phyloP scores from a whole-genome alignment of 2,888 invertebrate genomes.

The Andrena camellia region DNA sequence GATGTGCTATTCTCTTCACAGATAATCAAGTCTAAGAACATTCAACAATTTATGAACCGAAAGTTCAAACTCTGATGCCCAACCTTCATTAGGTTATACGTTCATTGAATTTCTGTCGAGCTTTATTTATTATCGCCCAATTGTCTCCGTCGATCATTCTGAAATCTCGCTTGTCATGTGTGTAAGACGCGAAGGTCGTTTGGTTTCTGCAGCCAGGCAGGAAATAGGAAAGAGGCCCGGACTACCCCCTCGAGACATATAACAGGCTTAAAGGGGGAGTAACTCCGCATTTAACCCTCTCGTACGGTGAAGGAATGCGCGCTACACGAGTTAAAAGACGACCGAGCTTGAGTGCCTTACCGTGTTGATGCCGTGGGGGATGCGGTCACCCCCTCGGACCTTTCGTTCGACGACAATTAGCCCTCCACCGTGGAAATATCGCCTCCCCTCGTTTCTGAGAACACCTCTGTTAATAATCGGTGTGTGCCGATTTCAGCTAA shows the following conservation, averaged over 20 bases:
- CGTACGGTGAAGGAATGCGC: conserved; percentile 72
- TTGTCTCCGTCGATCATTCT: conserved; percentile 28
- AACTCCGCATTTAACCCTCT: conserved; percentile 76
- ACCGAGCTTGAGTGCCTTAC: conserved; percentile 83
- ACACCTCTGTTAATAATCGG: conserved; percentile 66
- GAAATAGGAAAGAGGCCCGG: conserved; percentile 67
- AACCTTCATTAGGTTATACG: neutral
- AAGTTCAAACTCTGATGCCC: neutral
- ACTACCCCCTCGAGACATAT: conserved; percentile 74
- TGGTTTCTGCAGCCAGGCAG: conserved; percentile 67
- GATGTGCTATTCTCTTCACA: too few species aligned
- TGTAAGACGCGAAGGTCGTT: conserved; percentile 68
- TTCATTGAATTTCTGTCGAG: neutral
- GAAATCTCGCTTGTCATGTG: conserved; percentile 57
- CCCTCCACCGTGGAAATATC: conserved; percentile 67
- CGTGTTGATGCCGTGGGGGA: conserved; percentile 78
- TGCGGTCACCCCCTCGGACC: conserved; percentile 77
- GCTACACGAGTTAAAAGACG: conserved; percentile 81
- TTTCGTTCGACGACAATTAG: conserved; percentile 79
- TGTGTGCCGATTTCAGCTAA: conserved; percentile 24
- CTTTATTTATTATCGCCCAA: conserved; percentile 16
- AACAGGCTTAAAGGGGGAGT: conserved; percentile 74
- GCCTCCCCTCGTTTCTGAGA: conserved; percentile 64
- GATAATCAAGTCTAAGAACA: too few species aligned
- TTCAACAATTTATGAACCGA: too few species aligned